Evolutionary conservation across 1,140 invertebrate species (phyloP), one percentile per base, ranked within the genome.

Genomic region (Neoseiulus cucumeris): DNA sequence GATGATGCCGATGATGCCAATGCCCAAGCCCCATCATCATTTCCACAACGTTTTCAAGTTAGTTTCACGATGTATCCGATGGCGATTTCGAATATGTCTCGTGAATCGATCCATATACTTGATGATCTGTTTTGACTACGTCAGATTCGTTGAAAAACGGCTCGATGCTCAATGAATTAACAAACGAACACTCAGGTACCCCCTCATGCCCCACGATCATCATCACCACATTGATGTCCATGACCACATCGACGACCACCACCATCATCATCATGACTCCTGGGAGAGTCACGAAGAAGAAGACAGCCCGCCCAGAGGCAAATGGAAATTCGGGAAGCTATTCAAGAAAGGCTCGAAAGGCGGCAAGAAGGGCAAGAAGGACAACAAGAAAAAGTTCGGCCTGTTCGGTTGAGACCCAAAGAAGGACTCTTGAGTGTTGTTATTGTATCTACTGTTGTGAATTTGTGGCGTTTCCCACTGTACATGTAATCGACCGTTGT

Each of bases 41-140:
- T 59, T 59, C 51, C 51, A 59, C 22, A 59, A 59, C 22, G 51
- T 59, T 59, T 59, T 59, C 51, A 59, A 59, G 51, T 59, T 14
- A 59, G 51, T 1, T 33, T 28, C 25, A 5, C 45, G 18, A 47
- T 14, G n/a, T 44, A 14, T n/a, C 4, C 4, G 6, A 14, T 4
- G 6, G 14, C 4, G 45, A 4, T 14, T 4, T 4, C 45, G 7
- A 4, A 47, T 14, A 14, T 6, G 4, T 47, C 4, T 4, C 5
- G 28, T 7, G 20, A 4, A 47, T 20, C 4, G 14, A 6, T 6
- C 14, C 4, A 47, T 6, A 4, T 6, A 6, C 28, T 47, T 47
- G 6, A 7, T 14, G 12, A 44, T 12, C n/a, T 44, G 12, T n/a
- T 14, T 14, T 14, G 42, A 44, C 0, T 12, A 44, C n/a, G 42